Evolutionary conservation across 2,888 invertebrate genomes (phyloP).

Genomic region (Abscondita cerata): DNA sequence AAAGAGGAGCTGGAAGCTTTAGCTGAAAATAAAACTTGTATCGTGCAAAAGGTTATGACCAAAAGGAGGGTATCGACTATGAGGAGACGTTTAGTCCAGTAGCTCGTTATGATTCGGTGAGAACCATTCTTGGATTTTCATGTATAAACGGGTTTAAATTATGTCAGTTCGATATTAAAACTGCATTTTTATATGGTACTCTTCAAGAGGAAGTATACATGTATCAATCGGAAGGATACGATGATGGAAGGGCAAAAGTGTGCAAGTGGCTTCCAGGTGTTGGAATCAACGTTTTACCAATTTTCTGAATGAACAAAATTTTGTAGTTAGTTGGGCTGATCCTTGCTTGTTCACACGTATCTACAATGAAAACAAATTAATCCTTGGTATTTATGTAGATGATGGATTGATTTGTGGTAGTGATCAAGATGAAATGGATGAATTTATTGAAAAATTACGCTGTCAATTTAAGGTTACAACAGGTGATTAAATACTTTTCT

Average conservation of each 20-base stretch:
- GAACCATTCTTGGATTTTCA: constrained; percentile 36
- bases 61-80: constrained; percentile 42
- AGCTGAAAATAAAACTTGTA: neutral
- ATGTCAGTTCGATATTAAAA: constrained; percentile 45
- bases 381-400: constrained; percentile 46
- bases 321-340: constrained; percentile 37
- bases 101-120: constrained; percentile 27
- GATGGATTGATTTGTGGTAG: constrained; percentile 43
- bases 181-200: constrained; percentile 46
- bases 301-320: constrained; percentile 36
- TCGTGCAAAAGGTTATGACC: constrained; percentile 41
- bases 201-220: constrained; percentile 44
- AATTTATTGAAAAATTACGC: constrained; percentile 35
- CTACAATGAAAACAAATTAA: constrained; percentile 30
- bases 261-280: constrained; percentile 46
- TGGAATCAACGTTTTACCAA: constrained; percentile 48
- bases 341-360: constrained; percentile 43
- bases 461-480: constrained; percentile 23
- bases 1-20: no score
- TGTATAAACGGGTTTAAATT: constrained; percentile 27
- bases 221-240: constrained; percentile 47
- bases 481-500: constrained; percentile 18
- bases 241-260: constrained; percentile 42
- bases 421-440: constrained; percentile 20
- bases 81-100: constrained; percentile 45